Evolutionary conservation across 1,140 invertebrate species (phyloP).

Genomic region (Oncopodura yosiiana): DNA sequence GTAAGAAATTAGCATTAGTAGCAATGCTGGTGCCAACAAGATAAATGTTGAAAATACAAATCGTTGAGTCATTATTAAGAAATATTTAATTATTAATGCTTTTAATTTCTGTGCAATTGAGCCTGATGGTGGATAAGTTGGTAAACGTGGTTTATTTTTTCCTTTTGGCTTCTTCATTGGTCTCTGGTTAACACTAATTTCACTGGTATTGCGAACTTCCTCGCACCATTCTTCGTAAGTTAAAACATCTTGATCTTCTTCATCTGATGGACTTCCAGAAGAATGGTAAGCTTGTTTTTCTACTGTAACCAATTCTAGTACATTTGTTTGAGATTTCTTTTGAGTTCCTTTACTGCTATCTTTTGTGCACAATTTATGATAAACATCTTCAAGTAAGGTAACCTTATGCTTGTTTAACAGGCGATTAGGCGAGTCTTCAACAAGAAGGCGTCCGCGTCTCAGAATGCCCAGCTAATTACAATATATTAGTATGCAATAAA

Average conservation of each 20-base stretch:
- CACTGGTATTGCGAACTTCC: not conserved
- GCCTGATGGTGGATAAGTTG: not conserved
- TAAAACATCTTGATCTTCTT: not conserved
- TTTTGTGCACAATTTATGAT: slow-evolving; percentile 44
- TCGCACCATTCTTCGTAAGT: slow-evolving; percentile 5
- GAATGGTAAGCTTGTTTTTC: slow-evolving; percentile 3
- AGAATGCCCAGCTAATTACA: slow-evolving; percentile 41
- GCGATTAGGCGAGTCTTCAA: slow-evolving; percentile 43
- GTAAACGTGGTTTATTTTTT: not conserved
- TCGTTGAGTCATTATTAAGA: no score
- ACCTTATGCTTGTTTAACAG: slow-evolving; percentile 40
- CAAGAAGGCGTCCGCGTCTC: slow-evolving; percentile 45
- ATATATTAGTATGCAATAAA: not conserved
- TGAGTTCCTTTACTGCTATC: slow-evolving; percentile 10
- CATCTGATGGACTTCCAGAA: not conserved
- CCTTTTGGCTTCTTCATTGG: not conserved
- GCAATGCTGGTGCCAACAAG: no score
- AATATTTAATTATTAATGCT: not conserved
- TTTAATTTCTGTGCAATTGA: not conserved
- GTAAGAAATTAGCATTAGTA: not conserved
- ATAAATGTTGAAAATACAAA: no score
- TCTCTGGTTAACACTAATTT: not conserved
- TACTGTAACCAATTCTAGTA: slow-evolving; percentile 9
- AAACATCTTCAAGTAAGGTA: slow-evolving; percentile 46
- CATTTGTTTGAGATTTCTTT: slow-evolving; percentile 28